Conservation (phyloP, 2,113 vertebrate genomes). For the Percopsis transmontana region DNA sequence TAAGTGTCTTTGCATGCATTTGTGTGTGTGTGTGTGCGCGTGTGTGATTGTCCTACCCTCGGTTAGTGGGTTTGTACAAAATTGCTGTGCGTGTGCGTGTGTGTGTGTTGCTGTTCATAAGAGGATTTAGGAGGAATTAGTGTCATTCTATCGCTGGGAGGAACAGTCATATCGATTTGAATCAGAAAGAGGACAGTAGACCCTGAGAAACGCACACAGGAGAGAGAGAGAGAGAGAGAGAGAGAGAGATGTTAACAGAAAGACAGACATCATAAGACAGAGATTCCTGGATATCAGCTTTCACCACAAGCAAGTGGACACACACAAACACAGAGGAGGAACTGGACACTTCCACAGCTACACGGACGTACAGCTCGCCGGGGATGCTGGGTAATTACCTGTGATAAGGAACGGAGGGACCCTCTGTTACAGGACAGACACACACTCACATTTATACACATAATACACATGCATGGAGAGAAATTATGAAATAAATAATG, state of each 20-base stretch:
- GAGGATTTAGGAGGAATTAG: conserved; percentile 78
- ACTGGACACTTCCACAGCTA: neutral
- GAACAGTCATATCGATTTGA: conserved; percentile 77
- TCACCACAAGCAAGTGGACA: neutral
- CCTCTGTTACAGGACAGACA: neutral
- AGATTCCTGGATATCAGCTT: conserved; percentile 11
- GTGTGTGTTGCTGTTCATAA: conserved; percentile 54
- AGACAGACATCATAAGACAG: neutral
- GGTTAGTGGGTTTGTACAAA: conserved; percentile 75
- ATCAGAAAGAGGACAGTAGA: conserved; percentile 54
- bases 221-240: conserved; percentile 1
- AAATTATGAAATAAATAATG: neutral
- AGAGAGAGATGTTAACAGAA: neutral
- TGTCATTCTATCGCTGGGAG: conserved; percentile 69
- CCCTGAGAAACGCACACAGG: conserved; percentile 12
- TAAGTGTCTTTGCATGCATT: conserved; percentile 7
- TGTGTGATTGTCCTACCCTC: conserved; percentile 19
- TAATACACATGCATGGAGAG: neutral
- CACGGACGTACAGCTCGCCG: neutral
- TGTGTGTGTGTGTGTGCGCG: conserved; percentile 25
- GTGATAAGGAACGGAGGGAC: neutral
- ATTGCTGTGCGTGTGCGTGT: conserved; percentile 65
- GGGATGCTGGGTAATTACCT: neutral
- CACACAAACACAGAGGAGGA: neutral
- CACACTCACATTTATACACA: neutral